Evolutionary conservation across 2,888 invertebrate species (phyloP).

Genomic region (Capitulum mitella): DNA sequence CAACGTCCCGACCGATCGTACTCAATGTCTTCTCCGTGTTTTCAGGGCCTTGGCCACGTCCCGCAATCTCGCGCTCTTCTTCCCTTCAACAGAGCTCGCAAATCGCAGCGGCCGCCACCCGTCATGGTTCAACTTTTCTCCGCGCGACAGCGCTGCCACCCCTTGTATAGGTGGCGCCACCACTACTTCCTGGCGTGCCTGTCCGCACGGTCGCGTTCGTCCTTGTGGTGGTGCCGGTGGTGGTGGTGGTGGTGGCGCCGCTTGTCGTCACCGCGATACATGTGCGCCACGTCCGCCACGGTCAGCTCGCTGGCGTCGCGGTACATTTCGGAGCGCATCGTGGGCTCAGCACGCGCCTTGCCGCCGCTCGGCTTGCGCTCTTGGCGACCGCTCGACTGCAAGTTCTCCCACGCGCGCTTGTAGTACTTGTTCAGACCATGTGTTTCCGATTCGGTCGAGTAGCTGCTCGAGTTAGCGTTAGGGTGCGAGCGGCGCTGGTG

Average conservation of each 20-base stretch:
- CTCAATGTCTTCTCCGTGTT: no score
- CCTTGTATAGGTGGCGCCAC: slow-evolving; percentile 31
- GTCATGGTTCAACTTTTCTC: slow-evolving; percentile 30
- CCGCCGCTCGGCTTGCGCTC: slow-evolving; percentile 47
- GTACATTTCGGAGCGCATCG: slow-evolving; percentile 39
- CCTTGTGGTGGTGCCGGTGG: slow-evolving; percentile 53
- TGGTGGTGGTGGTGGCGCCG: slow-evolving; percentile 68
- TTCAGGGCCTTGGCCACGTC: no score
- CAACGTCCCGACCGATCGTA: no score
- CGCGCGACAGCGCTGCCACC: slow-evolving; percentile 28
- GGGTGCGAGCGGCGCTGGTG: slow-evolving; percentile 83
- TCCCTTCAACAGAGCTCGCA: background rate
- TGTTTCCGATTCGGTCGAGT: slow-evolving; percentile 78
- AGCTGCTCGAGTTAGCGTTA: slow-evolving; percentile 74
- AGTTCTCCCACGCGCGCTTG: slow-evolving; percentile 86
- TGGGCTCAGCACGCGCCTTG: slow-evolving; percentile 38
- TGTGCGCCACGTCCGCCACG: slow-evolving; percentile 42
- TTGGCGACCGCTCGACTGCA: slow-evolving; percentile 49
- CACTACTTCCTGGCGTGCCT: background rate
- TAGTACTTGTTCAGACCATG: slow-evolving; percentile 78
- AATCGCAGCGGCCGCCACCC: background rate
- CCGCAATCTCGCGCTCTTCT: no score
- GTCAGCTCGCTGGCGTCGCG: slow-evolving; percentile 43
- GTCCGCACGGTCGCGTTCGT: slow-evolving; percentile 18
- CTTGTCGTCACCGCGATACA: slow-evolving; percentile 48